Conservation (phyloP, 2,113 vertebrate species). For the Equus przewalskii region DNA sequence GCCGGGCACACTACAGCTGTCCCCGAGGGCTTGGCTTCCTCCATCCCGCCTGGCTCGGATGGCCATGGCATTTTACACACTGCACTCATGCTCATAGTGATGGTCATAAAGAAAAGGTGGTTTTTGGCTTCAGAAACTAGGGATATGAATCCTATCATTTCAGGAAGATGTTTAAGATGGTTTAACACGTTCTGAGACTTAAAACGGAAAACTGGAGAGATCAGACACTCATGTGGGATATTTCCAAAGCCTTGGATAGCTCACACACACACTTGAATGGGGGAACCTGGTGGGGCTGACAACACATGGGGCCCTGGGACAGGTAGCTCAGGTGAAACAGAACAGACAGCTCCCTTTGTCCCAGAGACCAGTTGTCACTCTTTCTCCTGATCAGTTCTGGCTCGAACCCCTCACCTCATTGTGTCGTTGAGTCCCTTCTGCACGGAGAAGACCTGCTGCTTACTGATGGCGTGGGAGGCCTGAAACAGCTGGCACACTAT, state of each 20-base stretch:
- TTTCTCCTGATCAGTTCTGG: neutral
- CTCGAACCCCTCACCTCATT: conserved; percentile 92
- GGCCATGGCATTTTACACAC: too few species aligned
- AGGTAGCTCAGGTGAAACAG: too few species aligned
- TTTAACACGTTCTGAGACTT: neutral
- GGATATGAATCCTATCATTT: neutral
- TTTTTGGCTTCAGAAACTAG: neutral
- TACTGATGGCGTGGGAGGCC: conserved; percentile 86
- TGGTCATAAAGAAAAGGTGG: neutral
- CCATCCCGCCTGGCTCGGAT: too few species aligned
- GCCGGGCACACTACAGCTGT: neutral
- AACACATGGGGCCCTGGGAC: rapidly evolving
- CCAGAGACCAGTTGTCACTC: neutral
- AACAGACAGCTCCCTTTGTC: neutral
- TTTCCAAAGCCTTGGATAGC: neutral
- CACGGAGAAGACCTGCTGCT: conserved; percentile 88
- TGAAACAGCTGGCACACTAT: conserved; percentile 93
- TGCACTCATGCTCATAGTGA: neutral
- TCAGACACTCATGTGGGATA: neutral
- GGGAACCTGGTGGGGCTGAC: neutral
- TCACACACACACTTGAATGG: neutral
- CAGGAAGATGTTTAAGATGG: neutral
- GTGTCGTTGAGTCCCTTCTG: conserved; percentile 96
- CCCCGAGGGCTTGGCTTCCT: too few species aligned
- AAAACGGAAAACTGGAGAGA: neutral